Evolutionary conservation across 2,888 invertebrate genomes (phyloP), one percentile per base, ranked within the genome.

Genomic region (Drosophila eohydei): DNA sequence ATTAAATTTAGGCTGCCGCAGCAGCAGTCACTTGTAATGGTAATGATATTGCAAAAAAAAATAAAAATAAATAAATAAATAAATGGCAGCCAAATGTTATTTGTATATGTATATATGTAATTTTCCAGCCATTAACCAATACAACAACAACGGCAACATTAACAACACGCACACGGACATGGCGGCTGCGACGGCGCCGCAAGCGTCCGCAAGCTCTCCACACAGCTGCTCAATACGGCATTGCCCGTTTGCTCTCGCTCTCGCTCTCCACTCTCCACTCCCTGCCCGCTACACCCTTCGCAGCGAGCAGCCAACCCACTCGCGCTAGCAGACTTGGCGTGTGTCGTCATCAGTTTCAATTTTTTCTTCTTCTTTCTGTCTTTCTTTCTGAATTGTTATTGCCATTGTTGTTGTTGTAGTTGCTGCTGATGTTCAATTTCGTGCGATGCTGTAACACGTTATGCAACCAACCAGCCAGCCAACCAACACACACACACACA

Each of bases 361-460:
- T 83, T 86, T 78, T 71, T 21, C 41, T 41, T 41, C 40, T 43
- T 38, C 36, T 11, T 41, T 16, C 41, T 36, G 58, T 58, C 58
- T 64, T 65, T 65, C 43, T 65, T 65, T 64, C 36, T 56, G 59
- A 67, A 52, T 64, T 58, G 56, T 59, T 75, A 56, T 56, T 63
- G 51, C 44, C 52, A 43, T 57, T 68, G 65, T 58, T 76, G 55
- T 51, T 77, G 56, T 50, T 75, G n/a, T n/a, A n/a, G 55, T 52
- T 61, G 61, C 54, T 71, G 69, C 63, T 75, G 56, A 65, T 87
- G 74, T 75, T 75, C 61, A 70, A 73, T 83, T 87, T 89, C 81
- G 81, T 84, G 76, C 88, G 86, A 91, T 91, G 92, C 91, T 91
- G 91, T 91, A 91, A 91, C 90, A 88, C 87, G 84, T 91, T 91